Base-by-base conservation (phyloP, 2,888 invertebrate species). In the Leptopterna dolabrata region DNA sequence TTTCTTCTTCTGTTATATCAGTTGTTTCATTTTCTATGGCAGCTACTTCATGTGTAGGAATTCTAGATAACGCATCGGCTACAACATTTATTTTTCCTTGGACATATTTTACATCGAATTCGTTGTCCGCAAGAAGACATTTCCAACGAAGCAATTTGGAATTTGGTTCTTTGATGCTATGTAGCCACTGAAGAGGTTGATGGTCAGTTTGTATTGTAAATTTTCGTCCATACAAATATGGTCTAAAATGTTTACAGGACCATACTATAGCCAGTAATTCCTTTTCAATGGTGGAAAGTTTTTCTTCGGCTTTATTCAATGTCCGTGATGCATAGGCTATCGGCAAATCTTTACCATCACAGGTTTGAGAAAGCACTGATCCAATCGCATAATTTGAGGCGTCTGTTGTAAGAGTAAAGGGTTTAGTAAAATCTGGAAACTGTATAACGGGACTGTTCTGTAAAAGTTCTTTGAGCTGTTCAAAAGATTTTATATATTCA, bases 201-300 rank as follows among this genome's bases (percentile, higher is more conserved):
- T 92, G 92, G 82, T 92, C 92, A 0, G 91, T 92, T 2, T 91
- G 90, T 0, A 92, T 91, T 0, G 87, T 90, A 51, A 92, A 92
- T 85, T 90, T 90, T 30, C 89, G 89, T 6, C 91, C 91, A 51
- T 90, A 91, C 0, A 91, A 71, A 88, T 91, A 91, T 4, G 91
- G 91, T 87, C 90, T 78, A 80, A 90, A 91, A 89, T 90, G 89
- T 76, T 90, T 89, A 13, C 90, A 87, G 16, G 90, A 90, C 89
- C 90, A 91, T 27, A 91, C 89, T 1, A 91, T 90, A 16, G 90
- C 91, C 43, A 91, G 84, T 4, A 88, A 86, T n/a, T 85, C 85
- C n/a, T 45, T n/a, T 47, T 85, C 76, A n/a, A 45, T 85, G 7
- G 43, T 43, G 47, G 84, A 70, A 36, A 36, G 36, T 2, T 36